These are phyloP conservation scores for Poecile montanus DNA, from an alignment of 2,797 vertebrate genomes.

Conservation along the genomic window DNA sequence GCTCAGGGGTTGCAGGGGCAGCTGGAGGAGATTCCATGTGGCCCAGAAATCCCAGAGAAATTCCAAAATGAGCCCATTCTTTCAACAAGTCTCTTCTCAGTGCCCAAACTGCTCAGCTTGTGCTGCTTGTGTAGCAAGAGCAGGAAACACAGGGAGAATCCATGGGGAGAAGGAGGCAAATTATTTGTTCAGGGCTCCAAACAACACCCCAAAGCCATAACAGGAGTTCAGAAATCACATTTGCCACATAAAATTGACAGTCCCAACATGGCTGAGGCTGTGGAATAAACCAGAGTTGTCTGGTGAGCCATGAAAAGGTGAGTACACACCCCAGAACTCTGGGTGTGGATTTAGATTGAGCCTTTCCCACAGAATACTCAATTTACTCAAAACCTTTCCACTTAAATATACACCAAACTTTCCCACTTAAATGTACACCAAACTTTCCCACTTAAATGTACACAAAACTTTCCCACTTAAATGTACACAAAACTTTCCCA, in stretches of 20 bases:
- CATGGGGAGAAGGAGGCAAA: background rate
- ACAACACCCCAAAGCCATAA: background rate
- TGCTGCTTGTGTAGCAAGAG: background rate
- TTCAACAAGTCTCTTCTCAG: background rate
- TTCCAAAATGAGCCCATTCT: background rate
- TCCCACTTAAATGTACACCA: no score
- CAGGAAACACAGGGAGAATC: background rate
- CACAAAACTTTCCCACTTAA: background rate
- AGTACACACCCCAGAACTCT: background rate
- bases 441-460: background rate
- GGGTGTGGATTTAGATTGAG: rapidly evolving
- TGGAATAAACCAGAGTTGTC: background rate
- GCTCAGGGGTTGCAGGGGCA: background rate
- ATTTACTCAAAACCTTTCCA: background rate
- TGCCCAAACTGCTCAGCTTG: background rate
- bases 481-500: background rate
- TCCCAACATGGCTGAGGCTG: background rate
- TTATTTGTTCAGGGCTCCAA: background rate
- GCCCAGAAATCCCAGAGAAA: background rate
- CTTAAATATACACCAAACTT: background rate
- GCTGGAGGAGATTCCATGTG: background rate
- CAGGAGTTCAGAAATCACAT: background rate
- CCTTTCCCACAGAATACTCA: background rate
- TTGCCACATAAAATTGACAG: background rate
- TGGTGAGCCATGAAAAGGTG: background rate